These are phyloP conservation scores for Cossypha caffra DNA, from an alignment of 2,797 vertebrate genomes.

Conservation along the genomic window DNA sequence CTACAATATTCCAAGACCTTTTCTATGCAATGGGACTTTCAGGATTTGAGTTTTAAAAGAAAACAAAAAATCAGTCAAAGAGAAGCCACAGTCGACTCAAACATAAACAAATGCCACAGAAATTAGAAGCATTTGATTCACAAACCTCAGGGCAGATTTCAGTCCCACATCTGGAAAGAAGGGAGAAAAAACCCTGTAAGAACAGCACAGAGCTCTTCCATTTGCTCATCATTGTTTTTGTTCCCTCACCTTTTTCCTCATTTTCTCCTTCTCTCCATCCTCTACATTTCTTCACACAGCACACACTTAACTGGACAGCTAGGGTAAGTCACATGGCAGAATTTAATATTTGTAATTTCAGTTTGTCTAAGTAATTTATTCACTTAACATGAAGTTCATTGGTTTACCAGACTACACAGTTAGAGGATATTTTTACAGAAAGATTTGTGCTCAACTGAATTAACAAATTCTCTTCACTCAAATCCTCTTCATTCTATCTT, in stretches of 20 bases:
- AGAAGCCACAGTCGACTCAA: not conserved
- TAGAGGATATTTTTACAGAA: not conserved
- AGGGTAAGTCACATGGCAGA: not conserved
- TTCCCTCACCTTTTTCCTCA: not conserved
- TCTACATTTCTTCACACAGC: not conserved
- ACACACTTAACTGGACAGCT: not conserved
- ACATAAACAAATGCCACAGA: not conserved
- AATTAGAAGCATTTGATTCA: not conserved
- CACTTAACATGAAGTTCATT: not conserved
- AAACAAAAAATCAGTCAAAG: not conserved
- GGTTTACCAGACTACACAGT: not conserved
- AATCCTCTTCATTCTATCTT: not conserved
- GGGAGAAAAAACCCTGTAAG: not conserved
- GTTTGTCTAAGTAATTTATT: not conserved
- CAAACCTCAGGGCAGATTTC: not conserved
- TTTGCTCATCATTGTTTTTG: not conserved
- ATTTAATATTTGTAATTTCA: not conserved
- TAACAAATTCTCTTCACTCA: not conserved
- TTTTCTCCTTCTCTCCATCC: not conserved
- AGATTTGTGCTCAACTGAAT: not conserved
- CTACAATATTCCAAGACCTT: not conserved
- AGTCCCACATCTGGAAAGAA: not conserved
- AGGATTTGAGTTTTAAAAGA: not conserved
- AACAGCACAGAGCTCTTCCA: not conserved
- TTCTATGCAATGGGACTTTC: not conserved